Base-by-base conservation (phyloP, 2,113 vertebrate genomes). In the Centrocercus urophasianus region DNA sequence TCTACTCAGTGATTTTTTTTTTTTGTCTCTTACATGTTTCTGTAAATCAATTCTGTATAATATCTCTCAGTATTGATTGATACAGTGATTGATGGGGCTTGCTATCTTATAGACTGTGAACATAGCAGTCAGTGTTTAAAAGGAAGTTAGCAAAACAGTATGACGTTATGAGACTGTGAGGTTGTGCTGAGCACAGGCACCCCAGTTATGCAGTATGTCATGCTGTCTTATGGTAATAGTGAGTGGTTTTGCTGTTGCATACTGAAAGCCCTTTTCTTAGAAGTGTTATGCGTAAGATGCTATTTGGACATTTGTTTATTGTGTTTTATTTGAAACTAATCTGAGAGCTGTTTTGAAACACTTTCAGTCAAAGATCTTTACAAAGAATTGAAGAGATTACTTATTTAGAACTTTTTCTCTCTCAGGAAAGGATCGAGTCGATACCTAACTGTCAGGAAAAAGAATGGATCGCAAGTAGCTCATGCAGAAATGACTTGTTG, bases 401-500 rank as follows among this genome's bases (percentile, higher is more conserved):
- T 45, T 77, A 27, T 48, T 65, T 8, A 20, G 61, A 42, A 76
- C 60, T 67, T 87, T 80, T 63, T 70, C 65, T 43, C 30, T 97
- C 94, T 65, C 89, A 99, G 99, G 78, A 99, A 99, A 97, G 98
- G 98, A 91, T 66, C 96, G 72, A 97, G 89, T 93, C 97, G 99
- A 88, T 99, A 97, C 81, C 96, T 99, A 61, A 99, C 98, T 27
- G 96, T 99, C 86, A 98, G 97, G 95, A 99, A 99, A 96, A 99
- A 98, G 93, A 96, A 98, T 93, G 97, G 97, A 60, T 98, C 97
- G 32, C 98, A 98, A 61, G 84, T 95, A 56, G 92, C 95, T 43
- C 97, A 42, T 76, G 93, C 98, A 42, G 84, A 96, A 93, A 98
- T 99, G 98, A 97, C 97, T 66, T 98, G 98, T 89, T 93, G 72